These are phyloP conservation scores for Psylliodes chrysocephalus DNA, from an alignment of 2,888 invertebrate genomes.

Conservation along the genomic window DNA sequence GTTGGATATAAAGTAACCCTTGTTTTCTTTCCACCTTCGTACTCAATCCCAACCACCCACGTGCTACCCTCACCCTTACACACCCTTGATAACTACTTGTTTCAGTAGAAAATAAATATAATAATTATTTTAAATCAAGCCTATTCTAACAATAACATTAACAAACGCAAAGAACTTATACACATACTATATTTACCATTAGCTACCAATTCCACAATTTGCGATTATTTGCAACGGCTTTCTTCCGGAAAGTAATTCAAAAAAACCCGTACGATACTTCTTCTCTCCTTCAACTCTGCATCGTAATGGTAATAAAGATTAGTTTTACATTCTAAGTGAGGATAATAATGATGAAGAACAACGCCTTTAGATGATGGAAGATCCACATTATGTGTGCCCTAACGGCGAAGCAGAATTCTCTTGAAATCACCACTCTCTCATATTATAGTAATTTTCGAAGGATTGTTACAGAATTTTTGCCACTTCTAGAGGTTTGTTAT, in stretches of 20 bases:
- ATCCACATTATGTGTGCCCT: background rate
- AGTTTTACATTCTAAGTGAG: conserved; percentile 5
- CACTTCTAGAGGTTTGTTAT: background rate
- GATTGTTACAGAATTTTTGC: conserved; percentile 1
- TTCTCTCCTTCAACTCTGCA: conserved; percentile 2
- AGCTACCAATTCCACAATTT: background rate
- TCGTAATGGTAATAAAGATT: conserved; percentile 19
- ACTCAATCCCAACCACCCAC: too few species aligned
- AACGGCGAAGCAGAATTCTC: background rate
- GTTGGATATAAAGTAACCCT: too few species aligned
- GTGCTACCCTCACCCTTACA: too few species aligned
- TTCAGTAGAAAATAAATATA: too few species aligned
- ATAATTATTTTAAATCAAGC: too few species aligned
- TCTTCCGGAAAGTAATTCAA: background rate
- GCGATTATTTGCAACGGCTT: background rate
- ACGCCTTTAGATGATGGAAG: background rate
- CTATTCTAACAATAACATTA: too few species aligned
- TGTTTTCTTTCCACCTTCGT: too few species aligned
- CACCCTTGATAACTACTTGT: too few species aligned
- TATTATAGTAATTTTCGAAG: conserved; percentile 13
- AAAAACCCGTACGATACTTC: background rate
- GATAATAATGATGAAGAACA: conserved; percentile 21
- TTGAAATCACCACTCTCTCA: background rate
- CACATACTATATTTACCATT: too few species aligned
- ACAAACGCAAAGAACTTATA: too few species aligned